Conservation (phyloP, 2,797 vertebrate species). For the Siniperca undulata region DNA sequence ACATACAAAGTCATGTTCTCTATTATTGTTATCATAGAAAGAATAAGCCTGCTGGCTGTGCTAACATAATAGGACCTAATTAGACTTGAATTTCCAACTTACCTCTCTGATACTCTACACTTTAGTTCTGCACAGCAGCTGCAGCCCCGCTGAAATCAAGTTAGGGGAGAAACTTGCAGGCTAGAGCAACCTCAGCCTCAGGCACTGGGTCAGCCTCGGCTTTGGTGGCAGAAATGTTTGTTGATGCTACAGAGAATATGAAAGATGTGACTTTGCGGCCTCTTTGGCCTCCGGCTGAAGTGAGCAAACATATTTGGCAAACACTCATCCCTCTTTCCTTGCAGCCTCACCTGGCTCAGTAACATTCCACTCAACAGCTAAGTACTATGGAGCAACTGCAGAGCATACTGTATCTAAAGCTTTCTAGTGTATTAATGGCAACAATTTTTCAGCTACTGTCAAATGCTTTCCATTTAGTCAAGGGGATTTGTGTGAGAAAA, state of each 20-base stretch:
- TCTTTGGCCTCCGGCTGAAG: slow-evolving; percentile 34
- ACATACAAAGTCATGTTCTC: slow-evolving; percentile 24
- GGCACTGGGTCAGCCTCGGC: slow-evolving; percentile 31
- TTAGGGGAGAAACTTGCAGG: slow-evolving; percentile 31
- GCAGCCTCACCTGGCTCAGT: slow-evolving; percentile 39
- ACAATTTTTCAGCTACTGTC: slow-evolving; percentile 36
- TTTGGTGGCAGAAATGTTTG: slow-evolving; percentile 37
- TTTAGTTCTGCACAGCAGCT: not conserved
- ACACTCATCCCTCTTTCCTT: slow-evolving; percentile 47
- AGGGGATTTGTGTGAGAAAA: slow-evolving; percentile 28
- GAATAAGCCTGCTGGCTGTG: slow-evolving; percentile 6
- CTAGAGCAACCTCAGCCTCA: slow-evolving; percentile 33
- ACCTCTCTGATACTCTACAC: not conserved
- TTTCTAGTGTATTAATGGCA: slow-evolving; percentile 35
- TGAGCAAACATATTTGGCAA: slow-evolving; percentile 58
- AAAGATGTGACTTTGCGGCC: slow-evolving; percentile 39
- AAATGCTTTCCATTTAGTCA: slow-evolving; percentile 24
- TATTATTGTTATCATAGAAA: slow-evolving; percentile 19
- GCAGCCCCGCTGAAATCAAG: slow-evolving; percentile 27
- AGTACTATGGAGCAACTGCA: slow-evolving; percentile 3
- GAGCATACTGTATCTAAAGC: not conserved
- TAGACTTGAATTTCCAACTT: slow-evolving; percentile 13
- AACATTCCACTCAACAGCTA: slow-evolving; percentile 20
- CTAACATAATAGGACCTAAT: slow-evolving; percentile 27
- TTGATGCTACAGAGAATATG: slow-evolving; percentile 48